Percentiles rank a stretch among this genome's conserved stretches.
phyloP scores from a whole-genome alignment of 37 sponge, comb jelly and placozoan genomes.

The Agelas oroides region DNA sequence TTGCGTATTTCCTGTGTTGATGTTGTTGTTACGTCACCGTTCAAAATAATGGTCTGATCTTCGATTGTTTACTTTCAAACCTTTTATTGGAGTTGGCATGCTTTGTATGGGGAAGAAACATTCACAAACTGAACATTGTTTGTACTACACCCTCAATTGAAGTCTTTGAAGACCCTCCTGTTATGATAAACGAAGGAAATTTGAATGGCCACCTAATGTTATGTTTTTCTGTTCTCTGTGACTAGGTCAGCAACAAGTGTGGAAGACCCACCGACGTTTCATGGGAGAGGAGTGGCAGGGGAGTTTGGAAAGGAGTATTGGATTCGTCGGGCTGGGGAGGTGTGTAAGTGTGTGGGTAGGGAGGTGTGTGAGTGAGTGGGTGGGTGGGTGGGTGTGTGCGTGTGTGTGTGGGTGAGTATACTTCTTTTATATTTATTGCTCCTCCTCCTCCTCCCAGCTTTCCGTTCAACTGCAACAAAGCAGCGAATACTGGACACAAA shows the following conservation, averaged over 20 bases:
- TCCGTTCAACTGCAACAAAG: conserved; percentile 64
- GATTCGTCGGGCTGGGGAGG: conserved; percentile 55
- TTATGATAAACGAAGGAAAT: no score
- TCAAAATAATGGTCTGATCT: no score
- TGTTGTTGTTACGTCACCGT: no score
- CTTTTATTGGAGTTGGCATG: background rate
- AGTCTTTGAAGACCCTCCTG: no score
- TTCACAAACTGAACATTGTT: background rate
- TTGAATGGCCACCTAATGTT: no score
- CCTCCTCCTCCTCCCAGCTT: conserved; percentile 19
- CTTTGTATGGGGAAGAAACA: background rate
- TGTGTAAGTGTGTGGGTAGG: conserved; percentile 35
- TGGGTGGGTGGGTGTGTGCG: no score
- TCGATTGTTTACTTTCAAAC: no score
- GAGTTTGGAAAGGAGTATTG: conserved; percentile 52
- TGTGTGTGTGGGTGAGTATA: background rate
- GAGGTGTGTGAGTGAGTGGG: no score
- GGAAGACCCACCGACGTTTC: background rate
- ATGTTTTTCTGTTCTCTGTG: no score
- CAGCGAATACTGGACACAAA: conserved; percentile 60
- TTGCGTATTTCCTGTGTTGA: no score
- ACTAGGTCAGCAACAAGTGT: background rate
- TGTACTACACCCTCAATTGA: background rate
- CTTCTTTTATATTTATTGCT: no score
- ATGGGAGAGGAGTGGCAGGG: conserved; percentile 29